Evolutionary conservation across 2,797 vertebrate species (phyloP), one percentile per base, ranked within the genome.

Genomic region (Onychomys torridus): DNA sequence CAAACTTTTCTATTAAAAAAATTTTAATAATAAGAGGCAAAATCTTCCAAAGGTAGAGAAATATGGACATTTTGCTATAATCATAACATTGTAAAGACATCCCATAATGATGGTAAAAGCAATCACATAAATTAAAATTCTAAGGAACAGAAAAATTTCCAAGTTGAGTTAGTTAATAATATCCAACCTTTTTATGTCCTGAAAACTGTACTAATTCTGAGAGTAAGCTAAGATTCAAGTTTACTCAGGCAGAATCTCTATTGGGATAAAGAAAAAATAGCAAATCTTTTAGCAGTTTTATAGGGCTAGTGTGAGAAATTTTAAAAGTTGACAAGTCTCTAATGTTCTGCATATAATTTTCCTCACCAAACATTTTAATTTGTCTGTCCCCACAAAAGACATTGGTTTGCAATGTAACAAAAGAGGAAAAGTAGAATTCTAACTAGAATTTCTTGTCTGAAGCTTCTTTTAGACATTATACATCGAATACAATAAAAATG

Each of bases 231-330:
- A 77, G 40, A 27, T 67, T 73, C 82, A 95, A 83, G 57, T 57
- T 88, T 92, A 90, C 27, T 81, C 46, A 89, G 29, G 71, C 76
- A 95, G 93, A 95, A 46, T 27, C 78, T 92, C 92, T 90, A 23
- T 63, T 90, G 76, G 86, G 78, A 79, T 49, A 91, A 83, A 69
- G 78, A 96, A 96, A 96, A 96, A 96, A 5, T 49, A 96, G 67
- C 82, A 94, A 94, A 86, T 73, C 71, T 93, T 94, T 85, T 76
- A 93, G 61, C 43, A 91, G 89, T 83, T 96, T 93, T 73, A 90
- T 90, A 96, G 52, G 46, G 11, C 55, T 94, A 49, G 37, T 82
- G 14, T 91, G 92, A 96, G 32, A 94, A 97, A 96, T 69, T 86
- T 69, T 73, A 46, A 96, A 96, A 87, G 65, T 40, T 95, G 63